phyloP scores from a whole-genome alignment of 2,113 vertebrate genomes.

The Orycteropus afer region DNA sequence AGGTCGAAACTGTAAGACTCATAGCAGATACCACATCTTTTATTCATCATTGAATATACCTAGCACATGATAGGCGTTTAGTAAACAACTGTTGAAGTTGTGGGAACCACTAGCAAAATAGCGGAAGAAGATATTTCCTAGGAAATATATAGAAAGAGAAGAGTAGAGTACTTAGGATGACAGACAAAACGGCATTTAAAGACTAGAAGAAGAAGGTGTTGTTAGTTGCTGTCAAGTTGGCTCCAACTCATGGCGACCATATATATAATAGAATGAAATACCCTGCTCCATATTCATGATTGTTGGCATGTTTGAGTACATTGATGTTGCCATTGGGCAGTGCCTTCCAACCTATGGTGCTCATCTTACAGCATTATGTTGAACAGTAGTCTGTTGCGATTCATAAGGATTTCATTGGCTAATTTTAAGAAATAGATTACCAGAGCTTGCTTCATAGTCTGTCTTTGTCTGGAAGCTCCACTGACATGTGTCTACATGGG shows the following conservation, averaged over 20 bases:
- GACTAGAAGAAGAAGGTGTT: background rate
- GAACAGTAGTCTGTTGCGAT: background rate
- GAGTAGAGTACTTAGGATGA: background rate
- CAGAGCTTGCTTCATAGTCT: background rate
- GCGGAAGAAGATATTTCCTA: background rate
- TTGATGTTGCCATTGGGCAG: background rate
- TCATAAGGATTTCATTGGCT: background rate
- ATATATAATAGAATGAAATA: background rate
- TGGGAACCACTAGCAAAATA: background rate
- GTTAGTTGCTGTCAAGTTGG: background rate
- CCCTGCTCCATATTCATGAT: too few species aligned
- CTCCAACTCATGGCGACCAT: too few species aligned
- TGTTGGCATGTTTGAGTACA: background rate
- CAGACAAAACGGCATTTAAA: background rate
- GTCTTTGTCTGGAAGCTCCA: background rate
- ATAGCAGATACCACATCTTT: background rate
- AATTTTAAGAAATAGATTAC: background rate
- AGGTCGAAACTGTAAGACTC: background rate
- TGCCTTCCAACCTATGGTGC: background rate
- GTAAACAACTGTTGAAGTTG: background rate
- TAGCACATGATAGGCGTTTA: background rate
- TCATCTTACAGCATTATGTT: background rate
- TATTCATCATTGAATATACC: background rate
- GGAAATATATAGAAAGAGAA: background rate
- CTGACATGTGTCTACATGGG: background rate